Conservation (phyloP, 2,113 vertebrate genomes). For the Indicator maculatus region DNA sequence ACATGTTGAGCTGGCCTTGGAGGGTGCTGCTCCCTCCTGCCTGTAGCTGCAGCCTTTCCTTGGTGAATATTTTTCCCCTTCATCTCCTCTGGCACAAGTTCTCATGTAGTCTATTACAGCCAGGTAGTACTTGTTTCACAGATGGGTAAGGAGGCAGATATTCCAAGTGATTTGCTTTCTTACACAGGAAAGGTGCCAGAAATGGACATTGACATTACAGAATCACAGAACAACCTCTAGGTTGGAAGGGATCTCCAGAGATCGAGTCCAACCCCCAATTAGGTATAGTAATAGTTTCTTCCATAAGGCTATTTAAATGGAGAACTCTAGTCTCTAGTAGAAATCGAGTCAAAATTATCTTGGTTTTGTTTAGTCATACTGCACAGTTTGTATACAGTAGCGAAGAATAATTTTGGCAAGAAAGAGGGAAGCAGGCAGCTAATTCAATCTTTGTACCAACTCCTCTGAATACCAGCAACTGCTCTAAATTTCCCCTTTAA, state of each 20-base stretch:
- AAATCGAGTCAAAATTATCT: not conserved
- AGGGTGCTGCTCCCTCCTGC: not conserved
- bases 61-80: not conserved
- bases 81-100: not conserved
- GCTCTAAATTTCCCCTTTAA: not conserved
- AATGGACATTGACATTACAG: not conserved
- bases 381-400: not conserved
- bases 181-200: not conserved
- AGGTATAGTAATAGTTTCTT: not conserved
- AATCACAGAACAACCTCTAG: too few species aligned
- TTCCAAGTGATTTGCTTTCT: not conserved
- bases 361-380: not conserved
- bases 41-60: not conserved
- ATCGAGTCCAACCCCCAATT: too few species aligned
- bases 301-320: not conserved
- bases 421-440: not conserved
- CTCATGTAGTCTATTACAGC: not conserved
- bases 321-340: not conserved
- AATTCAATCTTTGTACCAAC: not conserved
- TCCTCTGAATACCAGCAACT: not conserved
- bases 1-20: fast-evolving
- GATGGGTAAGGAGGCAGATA: not conserved
- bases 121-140: not conserved
- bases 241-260: too few species aligned
- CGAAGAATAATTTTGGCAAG: not conserved